Base-by-base conservation (phyloP, 2,113 vertebrate species). In the Papio anubis region DNA sequence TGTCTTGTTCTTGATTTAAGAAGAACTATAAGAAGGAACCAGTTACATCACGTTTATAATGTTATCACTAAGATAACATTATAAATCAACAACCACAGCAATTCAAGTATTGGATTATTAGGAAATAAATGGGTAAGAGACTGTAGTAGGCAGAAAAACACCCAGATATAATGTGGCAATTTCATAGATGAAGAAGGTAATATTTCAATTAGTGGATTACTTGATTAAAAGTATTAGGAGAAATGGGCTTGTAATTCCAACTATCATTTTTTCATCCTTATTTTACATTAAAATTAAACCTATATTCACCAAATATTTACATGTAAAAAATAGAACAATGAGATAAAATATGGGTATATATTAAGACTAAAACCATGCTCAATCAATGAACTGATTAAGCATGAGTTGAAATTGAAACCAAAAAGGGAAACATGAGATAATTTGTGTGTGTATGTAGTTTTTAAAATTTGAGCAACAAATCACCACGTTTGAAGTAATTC, bases 341-440 rank as follows among this genome's bases (percentile, higher is more conserved):
- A 73, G n/a, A 90, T 20, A 94, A 81, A 86, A 75, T 61, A 45
- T 23, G 20, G 4, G 72, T 68, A 75, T 45, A 30, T 5, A 38
- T 3, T 3, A 57, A 4, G 86, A 87, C 93, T 61, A 90, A 89
- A 92, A 80, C 13, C 8, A 88, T 21, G n/a, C 5, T 66, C 40
- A 92, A 61, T 18, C 23, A 91, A 72, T 21, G 35, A 64, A 64
- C 12, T 64, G 27, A 64, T 16, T 79, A 79, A 76, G 21, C 20
- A 73, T 38, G 23, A 79, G 4, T 40, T 89, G 45, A 89, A 94
- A 94, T 64, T 96, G 52, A 97, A 94, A 80, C 17, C 11, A 91
- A 55, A 96, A 40, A 38, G 8, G 21, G n/a, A 79, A 57, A 55
- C 13, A 73, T 12, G 79, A 35, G 8, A 50, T 32, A 23, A 35